Evolutionary conservation across 53 echinoderm and acorn worm genomes (phyloP).

Genomic region (Mesocentrotus franciscanus): DNA sequence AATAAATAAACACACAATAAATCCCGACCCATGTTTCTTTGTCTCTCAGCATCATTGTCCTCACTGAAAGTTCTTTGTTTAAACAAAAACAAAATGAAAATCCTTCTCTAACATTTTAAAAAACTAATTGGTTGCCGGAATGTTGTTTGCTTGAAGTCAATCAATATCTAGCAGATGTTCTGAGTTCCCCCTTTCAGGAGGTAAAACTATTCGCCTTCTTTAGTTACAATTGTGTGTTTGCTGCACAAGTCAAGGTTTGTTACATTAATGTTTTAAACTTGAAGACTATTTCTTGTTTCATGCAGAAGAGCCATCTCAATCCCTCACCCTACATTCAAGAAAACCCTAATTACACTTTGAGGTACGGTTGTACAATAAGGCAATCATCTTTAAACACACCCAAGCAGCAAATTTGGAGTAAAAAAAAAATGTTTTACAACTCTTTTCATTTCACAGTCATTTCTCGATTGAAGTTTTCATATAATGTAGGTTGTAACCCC

Average conservation of each 20-base stretch:
- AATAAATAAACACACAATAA: constrained; percentile 50
- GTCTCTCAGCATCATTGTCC: not conserved
- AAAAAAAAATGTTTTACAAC: constrained; percentile 13
- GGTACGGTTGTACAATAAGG: constrained; percentile 62
- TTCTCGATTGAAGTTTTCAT: not conserved
- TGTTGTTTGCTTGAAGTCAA: constrained; percentile 63
- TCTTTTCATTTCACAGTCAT: not conserved
- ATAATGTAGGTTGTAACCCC: not conserved
- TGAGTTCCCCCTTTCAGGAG: not conserved
- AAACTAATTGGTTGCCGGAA: constrained; percentile 53
- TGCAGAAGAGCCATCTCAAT: constrained; percentile 39
- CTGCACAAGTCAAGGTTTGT: constrained; percentile 66
- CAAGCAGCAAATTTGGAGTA: constrained; percentile 23
- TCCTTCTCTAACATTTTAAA: not conserved
- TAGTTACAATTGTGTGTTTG: constrained; percentile 16
- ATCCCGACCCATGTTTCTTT: constrained; percentile 15
- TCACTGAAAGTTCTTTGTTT: not conserved
- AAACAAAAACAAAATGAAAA: not conserved
- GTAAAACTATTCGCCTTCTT: constrained; percentile 13
- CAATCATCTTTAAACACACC: constrained; percentile 45
- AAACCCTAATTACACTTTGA: constrained; percentile 50
- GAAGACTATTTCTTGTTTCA: constrained; percentile 42
- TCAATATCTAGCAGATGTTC: constrained; percentile 32
- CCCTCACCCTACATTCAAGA: not conserved
- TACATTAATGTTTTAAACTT: constrained; percentile 16